Evolutionary conservation across 2,113 vertebrate species (phyloP).

Genomic region (Mustela nigripes): DNA sequence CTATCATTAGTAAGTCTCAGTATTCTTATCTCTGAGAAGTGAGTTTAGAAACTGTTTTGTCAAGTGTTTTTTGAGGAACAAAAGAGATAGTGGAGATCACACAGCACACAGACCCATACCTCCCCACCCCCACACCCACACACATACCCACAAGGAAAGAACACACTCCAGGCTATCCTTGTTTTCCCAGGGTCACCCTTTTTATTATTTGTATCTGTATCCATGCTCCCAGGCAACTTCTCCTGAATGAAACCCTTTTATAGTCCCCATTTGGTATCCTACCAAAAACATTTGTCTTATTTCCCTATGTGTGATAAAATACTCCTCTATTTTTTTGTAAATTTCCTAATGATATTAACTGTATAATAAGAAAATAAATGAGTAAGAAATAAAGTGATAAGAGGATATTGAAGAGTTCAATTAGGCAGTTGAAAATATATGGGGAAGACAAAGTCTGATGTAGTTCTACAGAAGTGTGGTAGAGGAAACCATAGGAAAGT

Average conservation of each 20-base stretch:
- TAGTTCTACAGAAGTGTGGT: background rate
- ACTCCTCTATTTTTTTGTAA: background rate
- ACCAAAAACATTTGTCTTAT: background rate
- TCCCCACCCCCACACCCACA: too few species aligned
- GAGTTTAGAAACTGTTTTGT: background rate
- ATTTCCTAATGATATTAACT: background rate
- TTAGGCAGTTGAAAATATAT: background rate
- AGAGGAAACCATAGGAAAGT: background rate
- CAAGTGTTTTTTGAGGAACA: background rate
- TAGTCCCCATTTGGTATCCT: background rate
- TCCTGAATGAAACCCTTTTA: background rate
- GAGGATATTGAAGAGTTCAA: background rate
- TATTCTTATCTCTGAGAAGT: background rate
- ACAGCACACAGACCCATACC: fast-evolving
- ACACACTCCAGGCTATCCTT: background rate
- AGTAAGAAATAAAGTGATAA: background rate
- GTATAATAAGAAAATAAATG: background rate
- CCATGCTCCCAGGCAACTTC: background rate
- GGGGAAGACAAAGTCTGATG: background rate
- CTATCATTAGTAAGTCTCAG: background rate
- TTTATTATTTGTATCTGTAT: background rate
- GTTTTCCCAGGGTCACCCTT: fast-evolving
- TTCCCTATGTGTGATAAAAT: background rate
- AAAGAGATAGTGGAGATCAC: background rate
- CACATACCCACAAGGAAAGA: too few species aligned